Conservation (phyloP, 2,888 invertebrate species). For the Andrena chrysosceles region DNA sequence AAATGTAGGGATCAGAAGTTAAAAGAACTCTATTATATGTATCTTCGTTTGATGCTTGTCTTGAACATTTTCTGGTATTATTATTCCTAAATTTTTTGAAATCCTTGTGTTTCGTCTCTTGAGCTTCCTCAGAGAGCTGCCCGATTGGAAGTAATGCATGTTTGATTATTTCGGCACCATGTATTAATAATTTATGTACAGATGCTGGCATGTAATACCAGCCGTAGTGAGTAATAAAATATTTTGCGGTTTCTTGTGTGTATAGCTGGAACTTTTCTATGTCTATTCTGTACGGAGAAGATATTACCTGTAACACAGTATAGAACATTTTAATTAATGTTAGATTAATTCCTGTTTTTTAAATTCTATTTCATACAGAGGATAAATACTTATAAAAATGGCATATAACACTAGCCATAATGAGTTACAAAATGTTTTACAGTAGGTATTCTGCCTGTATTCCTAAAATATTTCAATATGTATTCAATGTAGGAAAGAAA, state of each 20-base stretch:
- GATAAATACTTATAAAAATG: no score
- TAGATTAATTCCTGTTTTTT: no score
- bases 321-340: neutral
- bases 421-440: no score
- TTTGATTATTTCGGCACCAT: neutral
- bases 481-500: neutral
- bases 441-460: no score
- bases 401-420: neutral
- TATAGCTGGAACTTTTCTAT: neutral
- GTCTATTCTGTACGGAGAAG: neutral
- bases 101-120: neutral
- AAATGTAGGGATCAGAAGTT: neutral
- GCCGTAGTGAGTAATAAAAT: no score
- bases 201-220: neutral
- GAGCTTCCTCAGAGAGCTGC: neutral
- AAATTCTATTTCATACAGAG: neutral
- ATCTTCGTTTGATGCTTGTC: no score
- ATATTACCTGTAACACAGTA: neutral
- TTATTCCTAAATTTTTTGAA: no score
- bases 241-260: neutral
- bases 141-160: neutral
- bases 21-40: neutral
- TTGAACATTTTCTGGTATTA: no score
- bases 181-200: neutral
- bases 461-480: neutral